phyloP scores from a whole-genome alignment of 2,888 invertebrate genomes.

The Barypeithes pellucidus region DNA sequence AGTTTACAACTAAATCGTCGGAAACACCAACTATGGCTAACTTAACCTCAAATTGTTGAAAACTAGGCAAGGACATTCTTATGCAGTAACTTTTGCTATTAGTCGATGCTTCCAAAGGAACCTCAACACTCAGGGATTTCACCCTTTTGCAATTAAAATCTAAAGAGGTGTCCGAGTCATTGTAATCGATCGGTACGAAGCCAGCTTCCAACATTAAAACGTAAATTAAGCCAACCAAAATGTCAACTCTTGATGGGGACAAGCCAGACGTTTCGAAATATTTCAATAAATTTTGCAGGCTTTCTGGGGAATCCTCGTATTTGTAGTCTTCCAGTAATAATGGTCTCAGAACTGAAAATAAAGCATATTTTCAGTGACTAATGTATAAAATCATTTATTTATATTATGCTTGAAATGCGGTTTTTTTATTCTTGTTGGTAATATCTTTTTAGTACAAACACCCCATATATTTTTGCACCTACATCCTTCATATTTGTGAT shows the following conservation, averaged over 20 bases:
- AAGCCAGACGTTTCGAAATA: constrained; percentile 55
- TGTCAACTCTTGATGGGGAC: constrained; percentile 60
- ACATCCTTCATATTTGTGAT: constrained; percentile 8
- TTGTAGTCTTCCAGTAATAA: constrained; percentile 65
- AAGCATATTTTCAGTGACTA: constrained; percentile 44
- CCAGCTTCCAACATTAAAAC: constrained; percentile 68
- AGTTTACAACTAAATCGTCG: constrained; percentile 66
- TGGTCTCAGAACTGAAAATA: constrained; percentile 65
- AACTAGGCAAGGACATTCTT: constrained; percentile 60
- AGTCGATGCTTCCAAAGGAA: constrained; percentile 61
- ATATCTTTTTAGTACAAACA: background rate
- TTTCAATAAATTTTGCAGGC: constrained; percentile 61
- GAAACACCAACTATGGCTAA: constrained; percentile 59
- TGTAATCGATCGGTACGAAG: constrained; percentile 63
- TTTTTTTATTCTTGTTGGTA: background rate
- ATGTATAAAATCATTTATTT: background rate
- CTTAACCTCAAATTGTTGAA: constrained; percentile 59
- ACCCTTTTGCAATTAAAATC: constrained; percentile 62
- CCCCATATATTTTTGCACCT: background rate
- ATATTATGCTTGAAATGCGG: background rate
- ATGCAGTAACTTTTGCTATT: constrained; percentile 60
- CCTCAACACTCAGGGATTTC: constrained; percentile 56
- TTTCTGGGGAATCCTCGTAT: constrained; percentile 61
- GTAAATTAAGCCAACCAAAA: constrained; percentile 66
- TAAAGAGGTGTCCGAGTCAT: constrained; percentile 53